phyloP scores from a whole-genome alignment of 2,888 invertebrate species.

The Serrognathus titanus region DNA sequence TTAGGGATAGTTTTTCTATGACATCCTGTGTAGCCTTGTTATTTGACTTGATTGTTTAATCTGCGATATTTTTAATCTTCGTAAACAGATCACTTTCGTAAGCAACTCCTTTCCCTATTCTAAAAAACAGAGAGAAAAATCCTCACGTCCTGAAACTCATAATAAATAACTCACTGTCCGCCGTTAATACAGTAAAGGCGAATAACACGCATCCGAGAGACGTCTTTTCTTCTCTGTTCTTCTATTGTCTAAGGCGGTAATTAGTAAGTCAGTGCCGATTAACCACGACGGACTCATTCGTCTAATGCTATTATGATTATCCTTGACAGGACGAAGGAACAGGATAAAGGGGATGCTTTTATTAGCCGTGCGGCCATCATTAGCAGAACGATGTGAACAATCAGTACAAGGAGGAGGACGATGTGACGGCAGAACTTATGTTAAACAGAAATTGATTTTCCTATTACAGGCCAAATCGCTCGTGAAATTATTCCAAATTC shows the following conservation, averaged over 20 bases:
- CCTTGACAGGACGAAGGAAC: constrained; percentile 45
- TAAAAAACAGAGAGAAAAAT: too few species aligned
- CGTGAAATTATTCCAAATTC: too few species aligned
- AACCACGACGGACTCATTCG: constrained; percentile 50
- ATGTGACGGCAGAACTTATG: constrained; percentile 3
- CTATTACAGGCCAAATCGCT: background rate
- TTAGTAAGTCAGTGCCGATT: constrained; percentile 50
- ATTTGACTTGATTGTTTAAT: too few species aligned
- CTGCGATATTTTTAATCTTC: too few species aligned
- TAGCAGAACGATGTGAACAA: constrained; percentile 23
- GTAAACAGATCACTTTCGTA: too few species aligned
- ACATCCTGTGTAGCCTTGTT: too few species aligned
- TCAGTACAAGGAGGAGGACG: background rate
- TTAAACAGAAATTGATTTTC: background rate
- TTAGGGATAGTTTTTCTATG: too few species aligned
- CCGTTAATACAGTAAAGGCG: background rate
- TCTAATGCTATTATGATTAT: constrained; percentile 50
- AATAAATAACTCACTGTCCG: background rate
- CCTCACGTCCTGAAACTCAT: background rate
- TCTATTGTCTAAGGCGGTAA: constrained; percentile 44
- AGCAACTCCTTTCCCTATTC: too few species aligned
- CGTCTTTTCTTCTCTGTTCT: constrained; percentile 26
- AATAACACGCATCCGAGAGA: background rate
- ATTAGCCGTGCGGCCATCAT: constrained; percentile 31
- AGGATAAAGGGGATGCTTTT: constrained; percentile 29